Conservation (phyloP, 2,797 vertebrate species). For the Morus bassanus region DNA sequence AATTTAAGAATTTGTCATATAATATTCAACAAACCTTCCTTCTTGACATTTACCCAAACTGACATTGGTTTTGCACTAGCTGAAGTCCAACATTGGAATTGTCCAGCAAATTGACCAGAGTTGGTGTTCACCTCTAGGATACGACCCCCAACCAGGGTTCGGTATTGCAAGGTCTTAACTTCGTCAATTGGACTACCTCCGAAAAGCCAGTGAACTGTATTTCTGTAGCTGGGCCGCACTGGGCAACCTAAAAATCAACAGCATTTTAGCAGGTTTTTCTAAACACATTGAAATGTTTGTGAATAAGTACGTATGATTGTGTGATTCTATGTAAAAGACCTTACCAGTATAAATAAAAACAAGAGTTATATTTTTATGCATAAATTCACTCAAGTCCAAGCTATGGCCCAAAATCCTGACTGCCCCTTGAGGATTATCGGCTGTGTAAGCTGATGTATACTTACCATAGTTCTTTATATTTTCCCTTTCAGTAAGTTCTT, state of each 20-base stretch:
- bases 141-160: conserved; percentile 74
- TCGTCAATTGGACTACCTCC: conserved; percentile 76
- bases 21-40: conserved; percentile 75
- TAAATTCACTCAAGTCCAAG: background rate
- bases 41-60: conserved; percentile 79
- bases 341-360: background rate
- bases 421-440: background rate
- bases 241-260: conserved; percentile 80
- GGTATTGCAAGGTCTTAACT: conserved; percentile 65
- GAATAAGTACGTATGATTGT: accelerated
- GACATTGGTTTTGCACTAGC: conserved; percentile 69
- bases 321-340: background rate
- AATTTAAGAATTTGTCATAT: conserved; percentile 43
- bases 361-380: background rate
- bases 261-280: background rate
- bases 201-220: conserved; percentile 77
- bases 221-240: conserved; percentile 72
- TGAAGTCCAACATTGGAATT: conserved; percentile 75
- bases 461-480: background rate
- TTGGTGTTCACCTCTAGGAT: conserved; percentile 82
- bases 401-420: background rate
- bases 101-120: conserved; percentile 73
- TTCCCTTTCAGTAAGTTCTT: background rate
- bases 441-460: background rate
- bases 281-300: background rate